Percentiles rank a stretch among this genome's conserved stretches.
phyloP scores from a whole-genome alignment of 2,888 invertebrate species.

The Hemistola chrysoprasaria region DNA sequence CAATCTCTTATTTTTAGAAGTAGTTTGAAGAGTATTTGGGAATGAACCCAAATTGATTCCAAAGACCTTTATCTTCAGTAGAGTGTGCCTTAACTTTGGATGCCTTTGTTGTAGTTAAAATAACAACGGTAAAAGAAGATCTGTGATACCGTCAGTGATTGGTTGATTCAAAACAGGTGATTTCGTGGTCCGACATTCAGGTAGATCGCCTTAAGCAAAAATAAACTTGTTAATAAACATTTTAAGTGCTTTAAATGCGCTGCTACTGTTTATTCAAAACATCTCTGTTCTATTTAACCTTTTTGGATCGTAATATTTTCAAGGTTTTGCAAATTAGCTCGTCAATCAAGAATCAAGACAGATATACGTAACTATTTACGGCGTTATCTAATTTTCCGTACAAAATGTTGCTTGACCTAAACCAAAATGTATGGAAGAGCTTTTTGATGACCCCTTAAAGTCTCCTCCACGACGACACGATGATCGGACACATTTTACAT shows the following conservation, averaged over 20 bases:
- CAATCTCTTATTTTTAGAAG: conserved; percentile 8
- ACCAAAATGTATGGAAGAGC: no score
- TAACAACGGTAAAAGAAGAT: conserved; percentile 12
- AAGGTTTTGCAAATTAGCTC: no score
- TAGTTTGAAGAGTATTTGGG: background rate
- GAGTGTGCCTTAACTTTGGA: background rate
- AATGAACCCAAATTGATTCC: no score
- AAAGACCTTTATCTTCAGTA: no score
- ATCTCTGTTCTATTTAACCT: background rate
- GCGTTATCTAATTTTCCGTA: no score
- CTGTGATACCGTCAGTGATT: conserved; percentile 14
- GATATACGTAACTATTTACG: no score
- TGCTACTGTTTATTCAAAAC: conserved; percentile 1
- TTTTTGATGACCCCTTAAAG: no score
- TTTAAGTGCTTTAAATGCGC: conserved; percentile 3
- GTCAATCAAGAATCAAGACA: no score
- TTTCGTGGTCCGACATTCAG: conserved; percentile 12
- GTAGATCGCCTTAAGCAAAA: conserved; percentile 9
- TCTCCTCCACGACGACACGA: no score
- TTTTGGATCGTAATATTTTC: no score
- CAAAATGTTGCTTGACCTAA: no score
- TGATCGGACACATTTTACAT: no score
- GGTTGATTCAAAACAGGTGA: conserved; percentile 24
- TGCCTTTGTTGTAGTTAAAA: conserved; percentile 8
- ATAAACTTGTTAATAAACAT: conserved; percentile 1